Evolutionary conservation across 2,888 invertebrate genomes (phyloP), one percentile per base, ranked within the genome.

Genomic region (Synanthedon vespiformis): DNA sequence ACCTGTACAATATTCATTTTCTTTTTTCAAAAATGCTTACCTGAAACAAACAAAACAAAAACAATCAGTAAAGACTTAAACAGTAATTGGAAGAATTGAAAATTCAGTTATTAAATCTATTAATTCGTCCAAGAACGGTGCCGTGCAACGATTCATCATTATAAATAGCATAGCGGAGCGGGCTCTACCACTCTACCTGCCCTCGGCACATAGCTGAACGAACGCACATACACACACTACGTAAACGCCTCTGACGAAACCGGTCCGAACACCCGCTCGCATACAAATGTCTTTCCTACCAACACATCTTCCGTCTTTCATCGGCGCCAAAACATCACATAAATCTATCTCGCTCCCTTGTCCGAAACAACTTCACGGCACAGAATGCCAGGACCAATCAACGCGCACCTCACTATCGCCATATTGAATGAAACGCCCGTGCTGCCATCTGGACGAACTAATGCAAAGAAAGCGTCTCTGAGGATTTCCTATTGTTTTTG

Each of bases 221-320:
- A 34, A 34, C 81, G 79, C 75, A 84, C 80, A 83, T 80, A 73
- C 77, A 72, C 72, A 70, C 77, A 48, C 40, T 65, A 67, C 66
- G 77, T 78, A 74, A 81, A 83, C 84, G 87, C 87, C 87, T 84
- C 82, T 80, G 80, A 77, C 73, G 59, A 80, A 84, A 86, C 87
- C 85, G 81, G 87, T 87, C 76, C 64, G 62, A 61, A 65, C 72
- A 74, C 71, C 76, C 66, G 73, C 69, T 72, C 67, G 81, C 81
- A 85, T 82, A 85, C 86, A 83, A 86, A 85, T 79, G 77, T 74
- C 75, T 74, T 73, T 73, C 77, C 74, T 72, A 70, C 73, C 74
- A 68, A 82, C 77, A 77, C 77, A 80, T 84, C 75, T 74, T 81
- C 78, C 74, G 74, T 87, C 87, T 80, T 81, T 82, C 81, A 80